A percentile compares a stretch with the other conserved stretches of the same genome.
These are phyloP conservation scores for Julus scanicus DNA, from an alignment of 2,888 invertebrate species.

Conservation along the genomic window DNA sequence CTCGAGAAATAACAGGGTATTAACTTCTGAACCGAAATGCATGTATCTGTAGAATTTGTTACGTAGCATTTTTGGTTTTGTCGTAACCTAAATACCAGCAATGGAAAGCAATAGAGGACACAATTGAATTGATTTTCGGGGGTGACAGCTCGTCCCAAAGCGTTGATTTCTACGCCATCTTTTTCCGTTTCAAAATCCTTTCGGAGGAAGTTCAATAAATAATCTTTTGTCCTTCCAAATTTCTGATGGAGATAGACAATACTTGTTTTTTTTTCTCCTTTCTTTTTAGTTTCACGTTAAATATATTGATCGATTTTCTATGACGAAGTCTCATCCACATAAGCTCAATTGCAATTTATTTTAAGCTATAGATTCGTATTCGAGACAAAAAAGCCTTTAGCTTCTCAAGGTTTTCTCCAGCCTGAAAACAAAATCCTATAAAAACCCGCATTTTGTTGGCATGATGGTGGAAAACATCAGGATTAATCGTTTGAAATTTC, in stretches of 20 bases:
- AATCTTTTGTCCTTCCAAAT: constrained; percentile 12
- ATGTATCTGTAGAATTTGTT: background rate
- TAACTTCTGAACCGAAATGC: background rate
- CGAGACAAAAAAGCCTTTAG: background rate
- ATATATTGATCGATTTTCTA: background rate
- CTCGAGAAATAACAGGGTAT: background rate
- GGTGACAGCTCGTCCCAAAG: constrained; percentile 27
- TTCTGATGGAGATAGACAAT: background rate
- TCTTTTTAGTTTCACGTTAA: background rate
- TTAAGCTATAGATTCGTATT: background rate
- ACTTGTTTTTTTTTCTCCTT: background rate
- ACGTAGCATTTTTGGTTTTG: background rate
- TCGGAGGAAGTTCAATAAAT: constrained; percentile 23
- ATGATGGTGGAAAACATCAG: background rate
- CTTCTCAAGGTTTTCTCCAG: background rate
- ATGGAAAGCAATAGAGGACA: background rate
- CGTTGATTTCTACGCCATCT: background rate
- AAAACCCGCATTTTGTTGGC: background rate
- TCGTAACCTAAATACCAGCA: background rate
- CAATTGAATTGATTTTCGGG: background rate
- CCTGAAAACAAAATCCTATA: background rate
- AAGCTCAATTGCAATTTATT: background rate
- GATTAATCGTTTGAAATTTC: background rate
- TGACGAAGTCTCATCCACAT: background rate
- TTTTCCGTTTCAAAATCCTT: background rate